A percentile compares a stretch with the other conserved stretches of the same genome.
Evolutionary conservation across 2,113 vertebrate genomes (phyloP).

Genomic region (Perognathus longimembris): DNA sequence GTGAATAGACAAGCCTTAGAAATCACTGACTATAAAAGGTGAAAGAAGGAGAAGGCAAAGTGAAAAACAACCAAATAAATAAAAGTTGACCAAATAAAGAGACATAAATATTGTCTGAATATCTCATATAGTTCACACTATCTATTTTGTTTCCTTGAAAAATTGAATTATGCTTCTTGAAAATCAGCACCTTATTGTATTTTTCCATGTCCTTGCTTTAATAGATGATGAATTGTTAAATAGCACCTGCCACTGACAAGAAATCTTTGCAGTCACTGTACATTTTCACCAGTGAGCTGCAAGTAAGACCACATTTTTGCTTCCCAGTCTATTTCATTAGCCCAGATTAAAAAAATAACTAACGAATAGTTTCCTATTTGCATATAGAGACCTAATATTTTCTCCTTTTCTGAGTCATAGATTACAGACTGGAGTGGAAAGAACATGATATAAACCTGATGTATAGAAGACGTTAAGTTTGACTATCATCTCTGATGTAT

Average conservation of each 20-base stretch:
- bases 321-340: conserved; percentile 70
- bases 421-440: conserved; percentile 5
- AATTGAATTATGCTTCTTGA: conserved; percentile 77
- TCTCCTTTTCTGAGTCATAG: conserved; percentile 31
- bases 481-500: not conserved
- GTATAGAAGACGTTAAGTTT: not conserved
- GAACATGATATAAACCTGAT: not conserved
- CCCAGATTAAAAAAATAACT: conserved; percentile 68
- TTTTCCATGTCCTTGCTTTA: conserved; percentile 68
- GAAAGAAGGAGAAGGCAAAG: conserved; percentile 23
- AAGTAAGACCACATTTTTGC: conserved; percentile 71
- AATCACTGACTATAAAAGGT: conserved; percentile 16
- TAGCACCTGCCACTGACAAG: conserved; percentile 68
- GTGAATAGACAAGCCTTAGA: not conserved
- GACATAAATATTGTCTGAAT: conserved; percentile 78
- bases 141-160: conserved; percentile 77
- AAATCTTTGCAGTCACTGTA: conserved; percentile 15
- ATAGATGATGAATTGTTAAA: conserved; percentile 75
- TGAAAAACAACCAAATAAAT: conserved; percentile 78
- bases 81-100: conserved; percentile 76
- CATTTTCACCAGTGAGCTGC: conserved; percentile 49
- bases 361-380: conserved; percentile 65
- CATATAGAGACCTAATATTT: conserved; percentile 61
- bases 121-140: conserved; percentile 60
- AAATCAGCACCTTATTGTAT: conserved; percentile 72